Evolutionary conservation across 2,888 invertebrate species (phyloP).

Genomic region (Apodemia zela): DNA sequence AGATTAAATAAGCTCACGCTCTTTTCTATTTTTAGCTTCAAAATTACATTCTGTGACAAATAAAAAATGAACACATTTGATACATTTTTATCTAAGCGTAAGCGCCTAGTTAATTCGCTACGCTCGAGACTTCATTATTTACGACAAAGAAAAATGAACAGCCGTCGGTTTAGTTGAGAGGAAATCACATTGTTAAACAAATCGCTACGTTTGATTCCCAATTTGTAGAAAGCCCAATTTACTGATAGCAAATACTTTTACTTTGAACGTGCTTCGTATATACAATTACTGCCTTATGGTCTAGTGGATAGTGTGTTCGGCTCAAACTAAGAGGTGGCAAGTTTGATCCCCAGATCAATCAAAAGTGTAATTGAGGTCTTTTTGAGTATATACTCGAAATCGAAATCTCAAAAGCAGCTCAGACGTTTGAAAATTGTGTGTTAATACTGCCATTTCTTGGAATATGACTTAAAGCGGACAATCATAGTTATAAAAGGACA

Average conservation of each 20-base stretch:
- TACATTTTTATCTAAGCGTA: slow-evolving; percentile 6
- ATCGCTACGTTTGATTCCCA: slow-evolving; percentile 6
- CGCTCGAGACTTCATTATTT: slow-evolving; percentile 9
- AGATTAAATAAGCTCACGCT: not conserved
- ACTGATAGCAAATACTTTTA: not conserved
- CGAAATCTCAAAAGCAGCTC: too few relatives aligned
- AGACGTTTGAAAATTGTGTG: too few relatives aligned
- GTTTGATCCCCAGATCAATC: too few relatives aligned
- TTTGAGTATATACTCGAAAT: too few relatives aligned
- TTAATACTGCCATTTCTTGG: too few relatives aligned
- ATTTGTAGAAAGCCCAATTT: slow-evolving; percentile 3
- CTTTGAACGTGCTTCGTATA: not conserved
- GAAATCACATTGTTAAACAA: slow-evolving; percentile 5
- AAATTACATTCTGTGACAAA: slow-evolving; percentile 3
- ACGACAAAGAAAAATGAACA: slow-evolving; percentile 3
- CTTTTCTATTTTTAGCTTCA: not conserved
- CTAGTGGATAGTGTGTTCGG: too few relatives aligned
- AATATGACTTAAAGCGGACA: too few relatives aligned
- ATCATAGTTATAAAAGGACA: too few relatives aligned
- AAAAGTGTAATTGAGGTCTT: too few relatives aligned
- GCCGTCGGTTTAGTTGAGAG: not conserved
- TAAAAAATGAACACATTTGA: slow-evolving; percentile 1
- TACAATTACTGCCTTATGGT: too few relatives aligned
- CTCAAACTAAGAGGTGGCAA: too few relatives aligned
- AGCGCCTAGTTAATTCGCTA: not conserved